A percentile compares a stretch with the other conserved stretches of the same genome.
phyloP scores from a whole-genome alignment of 2,113 vertebrate species.

The Triplophysa dalaica region DNA sequence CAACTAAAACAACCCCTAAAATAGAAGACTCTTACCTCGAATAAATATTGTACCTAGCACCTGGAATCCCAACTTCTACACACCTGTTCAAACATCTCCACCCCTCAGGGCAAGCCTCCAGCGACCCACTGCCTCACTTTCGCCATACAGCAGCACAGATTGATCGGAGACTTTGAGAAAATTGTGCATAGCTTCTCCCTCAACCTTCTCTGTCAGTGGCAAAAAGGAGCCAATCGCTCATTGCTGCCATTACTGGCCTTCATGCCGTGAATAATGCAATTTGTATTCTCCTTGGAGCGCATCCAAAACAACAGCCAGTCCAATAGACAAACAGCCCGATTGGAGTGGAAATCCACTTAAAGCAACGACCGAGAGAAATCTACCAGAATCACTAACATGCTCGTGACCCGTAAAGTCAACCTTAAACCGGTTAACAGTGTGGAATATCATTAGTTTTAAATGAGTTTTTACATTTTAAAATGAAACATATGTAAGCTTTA shows the following conservation, averaged over 20 bases:
- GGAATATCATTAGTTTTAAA: not conserved
- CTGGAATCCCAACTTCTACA: constrained; percentile 27
- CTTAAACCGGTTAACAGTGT: constrained; percentile 54
- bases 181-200: constrained; percentile 70
- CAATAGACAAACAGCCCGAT: constrained; percentile 74
- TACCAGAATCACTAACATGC: constrained; percentile 63
- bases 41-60: constrained; percentile 9
- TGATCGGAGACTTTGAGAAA: constrained; percentile 69
- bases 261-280: constrained; percentile 80
- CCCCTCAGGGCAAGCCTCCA: constrained; percentile 17
- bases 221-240: constrained; percentile 77
- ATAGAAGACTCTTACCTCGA: not conserved
- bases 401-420: constrained; percentile 64
- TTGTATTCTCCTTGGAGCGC: constrained; percentile 79
- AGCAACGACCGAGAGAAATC: constrained; percentile 61
- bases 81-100: constrained; percentile 35
- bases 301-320: constrained; percentile 76
- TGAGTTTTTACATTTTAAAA: no score
- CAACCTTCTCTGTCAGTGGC: constrained; percentile 76
- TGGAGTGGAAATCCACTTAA: constrained; percentile 73
- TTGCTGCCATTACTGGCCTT: constrained; percentile 73
- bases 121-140: constrained; percentile 45
- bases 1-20: constrained; percentile 14
- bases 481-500: no score
- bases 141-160: constrained; percentile 60